Conservation (phyloP, 2,113 vertebrate species). For the Romanogobio albipinnatus region DNA sequence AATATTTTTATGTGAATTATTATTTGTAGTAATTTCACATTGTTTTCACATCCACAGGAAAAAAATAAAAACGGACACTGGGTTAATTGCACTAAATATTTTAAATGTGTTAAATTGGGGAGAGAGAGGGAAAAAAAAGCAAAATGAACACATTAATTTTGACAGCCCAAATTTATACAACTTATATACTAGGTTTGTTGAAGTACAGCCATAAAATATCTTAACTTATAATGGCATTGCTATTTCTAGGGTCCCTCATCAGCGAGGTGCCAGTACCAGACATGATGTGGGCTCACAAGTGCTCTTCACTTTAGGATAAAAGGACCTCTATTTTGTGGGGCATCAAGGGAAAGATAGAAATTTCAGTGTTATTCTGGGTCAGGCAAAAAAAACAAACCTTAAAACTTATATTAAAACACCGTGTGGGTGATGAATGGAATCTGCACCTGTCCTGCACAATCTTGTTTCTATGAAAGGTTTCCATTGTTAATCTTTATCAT, state of each 20-base stretch:
- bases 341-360: neutral
- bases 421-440: neutral
- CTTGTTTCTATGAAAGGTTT: too few species aligned
- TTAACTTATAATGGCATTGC: neutral
- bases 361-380: neutral
- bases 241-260: neutral
- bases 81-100: too few species aligned
- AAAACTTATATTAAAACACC: neutral
- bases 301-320: constrained; percentile 9
- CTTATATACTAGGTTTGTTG: too few species aligned
- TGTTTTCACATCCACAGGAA: too few species aligned
- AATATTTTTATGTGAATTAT: too few species aligned
- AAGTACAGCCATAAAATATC: neutral
- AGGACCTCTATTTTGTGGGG: neutral
- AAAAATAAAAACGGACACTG: too few species aligned
- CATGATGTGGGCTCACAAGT: neutral
- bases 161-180: too few species aligned
- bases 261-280: neutral
- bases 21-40: too few species aligned
- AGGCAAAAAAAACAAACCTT: neutral
- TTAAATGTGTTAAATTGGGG: too few species aligned
- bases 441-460: neutral
- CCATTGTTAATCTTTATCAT: too few species aligned
- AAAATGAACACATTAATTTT: too few species aligned
- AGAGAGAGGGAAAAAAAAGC: too few species aligned